These are phyloP conservation scores for Portunus trituberculatus DNA, from an alignment of 1,140 invertebrate genomes.

Conservation along the genomic window DNA sequence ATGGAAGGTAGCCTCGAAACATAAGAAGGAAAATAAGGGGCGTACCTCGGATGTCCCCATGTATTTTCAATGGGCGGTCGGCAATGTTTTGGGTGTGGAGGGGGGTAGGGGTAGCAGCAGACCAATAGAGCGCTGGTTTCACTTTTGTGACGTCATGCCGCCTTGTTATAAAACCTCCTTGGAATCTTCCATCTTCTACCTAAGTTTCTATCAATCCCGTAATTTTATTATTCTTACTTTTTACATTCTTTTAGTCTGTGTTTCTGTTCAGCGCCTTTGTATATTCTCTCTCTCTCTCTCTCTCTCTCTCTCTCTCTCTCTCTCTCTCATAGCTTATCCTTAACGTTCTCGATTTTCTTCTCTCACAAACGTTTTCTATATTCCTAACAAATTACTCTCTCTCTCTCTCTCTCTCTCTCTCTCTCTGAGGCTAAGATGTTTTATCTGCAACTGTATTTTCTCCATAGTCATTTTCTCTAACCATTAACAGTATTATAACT, in stretches of 20 bases:
- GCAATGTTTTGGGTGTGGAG: no score
- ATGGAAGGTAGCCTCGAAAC: no score
- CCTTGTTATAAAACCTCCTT: background rate
- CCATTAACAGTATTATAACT: no score
- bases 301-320: slow-evolving; percentile 32
- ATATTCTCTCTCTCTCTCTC: slow-evolving; percentile 37
- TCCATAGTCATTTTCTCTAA: no score
- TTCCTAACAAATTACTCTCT: background rate
- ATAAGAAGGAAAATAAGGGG: no score
- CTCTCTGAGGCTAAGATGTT: no score
- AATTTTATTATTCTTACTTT: background rate
- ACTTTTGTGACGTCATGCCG: no score
- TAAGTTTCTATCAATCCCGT: background rate
- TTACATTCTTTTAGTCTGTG: background rate
- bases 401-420: background rate
- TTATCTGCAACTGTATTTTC: no score
- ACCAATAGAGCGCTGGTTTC: no score
- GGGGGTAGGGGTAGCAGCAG: no score
- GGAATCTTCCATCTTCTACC: background rate
- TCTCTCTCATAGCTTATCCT: background rate
- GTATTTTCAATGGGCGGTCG: no score
- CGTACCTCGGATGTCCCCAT: no score
- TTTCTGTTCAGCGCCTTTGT: background rate
- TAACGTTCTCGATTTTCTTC: background rate
- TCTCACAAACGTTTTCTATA: background rate